Evolutionary conservation across 2,113 vertebrate species (phyloP).

Genomic region (Pholis gunnellus): DNA sequence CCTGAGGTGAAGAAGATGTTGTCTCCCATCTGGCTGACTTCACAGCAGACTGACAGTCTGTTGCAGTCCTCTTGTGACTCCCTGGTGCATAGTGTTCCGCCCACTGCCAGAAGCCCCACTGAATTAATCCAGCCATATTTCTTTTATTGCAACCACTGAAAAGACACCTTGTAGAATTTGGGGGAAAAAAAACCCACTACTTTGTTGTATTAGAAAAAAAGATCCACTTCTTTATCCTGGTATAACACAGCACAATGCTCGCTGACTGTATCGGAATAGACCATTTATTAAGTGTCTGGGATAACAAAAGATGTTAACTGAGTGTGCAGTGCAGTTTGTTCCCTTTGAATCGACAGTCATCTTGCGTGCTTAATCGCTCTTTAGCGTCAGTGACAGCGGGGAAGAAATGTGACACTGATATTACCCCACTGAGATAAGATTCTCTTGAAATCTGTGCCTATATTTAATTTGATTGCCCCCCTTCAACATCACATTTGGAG

Average conservation of each 20-base stretch:
- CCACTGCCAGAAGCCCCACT: slow-evolving; percentile 54
- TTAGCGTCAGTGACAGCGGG: slow-evolving; percentile 60
- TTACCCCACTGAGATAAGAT: slow-evolving; percentile 65
- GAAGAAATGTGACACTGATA: slow-evolving; percentile 63
- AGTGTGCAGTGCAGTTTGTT: slow-evolving; percentile 34
- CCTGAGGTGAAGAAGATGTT: slow-evolving; percentile 76
- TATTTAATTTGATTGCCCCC: slow-evolving; percentile 58
- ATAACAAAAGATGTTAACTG: slow-evolving; percentile 53
- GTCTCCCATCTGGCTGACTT: slow-evolving; percentile 82
- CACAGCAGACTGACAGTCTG: slow-evolving; percentile 72
- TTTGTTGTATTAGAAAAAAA: neutral
- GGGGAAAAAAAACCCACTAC: neutral
- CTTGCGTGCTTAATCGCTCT: slow-evolving; percentile 67
- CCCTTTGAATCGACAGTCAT: slow-evolving; percentile 59
- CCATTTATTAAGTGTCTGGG: slow-evolving; percentile 35
- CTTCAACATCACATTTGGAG: slow-evolving; percentile 36
- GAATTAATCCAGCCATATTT: slow-evolving; percentile 58
- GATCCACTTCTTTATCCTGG: slow-evolving; percentile 5
- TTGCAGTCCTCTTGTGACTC: slow-evolving; percentile 66
- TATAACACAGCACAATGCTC: slow-evolving; percentile 5
- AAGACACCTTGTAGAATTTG: neutral
- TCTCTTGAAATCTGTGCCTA: slow-evolving; percentile 56
- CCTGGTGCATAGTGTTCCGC: slow-evolving; percentile 46
- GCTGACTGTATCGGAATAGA: slow-evolving; percentile 26
- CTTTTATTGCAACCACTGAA: slow-evolving; percentile 29